phyloP scores from a whole-genome alignment of 1,140 invertebrate species.

The Cotesia chilonis region DNA sequence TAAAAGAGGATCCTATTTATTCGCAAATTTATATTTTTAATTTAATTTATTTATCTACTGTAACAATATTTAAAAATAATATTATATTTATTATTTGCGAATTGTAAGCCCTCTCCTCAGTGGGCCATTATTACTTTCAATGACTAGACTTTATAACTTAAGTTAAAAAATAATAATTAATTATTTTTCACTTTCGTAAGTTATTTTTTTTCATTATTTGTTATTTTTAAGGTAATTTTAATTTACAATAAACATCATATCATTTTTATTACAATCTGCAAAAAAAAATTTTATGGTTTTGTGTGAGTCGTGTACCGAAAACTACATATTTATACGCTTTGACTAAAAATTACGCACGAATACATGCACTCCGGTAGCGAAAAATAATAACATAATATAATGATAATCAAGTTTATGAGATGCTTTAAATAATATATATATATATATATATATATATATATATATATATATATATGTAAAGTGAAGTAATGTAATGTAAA shows the following conservation, averaged over 20 bases:
- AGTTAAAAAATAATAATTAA: constrained; percentile 17
- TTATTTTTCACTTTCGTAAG: background rate
- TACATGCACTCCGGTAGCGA: constrained; percentile 38
- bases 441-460: constrained; percentile 5
- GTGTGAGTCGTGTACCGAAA: constrained; percentile 10
- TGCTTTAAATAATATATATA: constrained; percentile 8
- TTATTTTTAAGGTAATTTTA: too few species aligned
- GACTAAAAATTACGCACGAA: constrained; percentile 33
- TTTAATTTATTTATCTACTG: constrained; percentile 13
- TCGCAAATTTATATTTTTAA: constrained; percentile 46
- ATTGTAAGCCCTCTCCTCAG: constrained; percentile 60
- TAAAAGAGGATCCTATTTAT: constrained; percentile 45
- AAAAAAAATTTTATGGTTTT: background rate
- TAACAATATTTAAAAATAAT: constrained; percentile 30
- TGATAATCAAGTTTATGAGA: constrained; percentile 26
- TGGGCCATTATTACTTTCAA: constrained; percentile 61
- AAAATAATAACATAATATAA: constrained; percentile 15
- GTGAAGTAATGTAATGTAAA: background rate
- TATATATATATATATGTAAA: constrained; percentile 5
- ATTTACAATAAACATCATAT: too few species aligned
- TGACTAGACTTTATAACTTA: constrained; percentile 55
- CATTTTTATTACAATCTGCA: background rate
- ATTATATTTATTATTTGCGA: constrained; percentile 54
- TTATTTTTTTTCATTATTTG: too few species aligned
- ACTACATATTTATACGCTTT: background rate